Evolutionary conservation across 2,888 invertebrate genomes (phyloP).

Genomic region (Melikaiella ostensackeni): DNA sequence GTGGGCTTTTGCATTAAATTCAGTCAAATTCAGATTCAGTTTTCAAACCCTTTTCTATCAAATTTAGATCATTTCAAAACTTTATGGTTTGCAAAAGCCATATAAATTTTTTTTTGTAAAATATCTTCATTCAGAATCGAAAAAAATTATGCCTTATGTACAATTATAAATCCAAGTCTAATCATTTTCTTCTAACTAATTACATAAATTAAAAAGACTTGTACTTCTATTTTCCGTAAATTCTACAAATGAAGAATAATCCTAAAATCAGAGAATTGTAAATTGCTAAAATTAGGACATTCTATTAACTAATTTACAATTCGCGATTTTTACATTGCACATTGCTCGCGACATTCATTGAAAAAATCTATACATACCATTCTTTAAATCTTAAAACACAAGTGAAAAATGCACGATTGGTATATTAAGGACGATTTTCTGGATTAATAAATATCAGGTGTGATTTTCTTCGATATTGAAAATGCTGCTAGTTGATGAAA

Average conservation of each 20-base stretch:
- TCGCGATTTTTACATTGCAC: slow-evolving; percentile 33
- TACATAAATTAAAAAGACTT: background rate
- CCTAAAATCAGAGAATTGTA: background rate
- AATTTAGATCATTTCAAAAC: background rate
- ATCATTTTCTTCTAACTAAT: background rate
- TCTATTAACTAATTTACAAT: background rate
- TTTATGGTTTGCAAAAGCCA: slow-evolving; percentile 32
- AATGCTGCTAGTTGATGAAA: background rate
- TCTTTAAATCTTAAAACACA: background rate
- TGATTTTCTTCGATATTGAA: background rate
- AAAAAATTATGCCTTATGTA: slow-evolving; percentile 52
- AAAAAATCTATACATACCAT: slow-evolving; percentile 33
- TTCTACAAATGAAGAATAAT: background rate
- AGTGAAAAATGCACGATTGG: slow-evolving; percentile 15
- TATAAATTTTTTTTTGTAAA: no score
- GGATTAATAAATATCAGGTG: background rate
- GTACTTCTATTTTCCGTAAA: background rate
- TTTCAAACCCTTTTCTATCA: background rate
- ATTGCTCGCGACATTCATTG: slow-evolving; percentile 8
- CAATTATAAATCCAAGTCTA: slow-evolving; percentile 43
- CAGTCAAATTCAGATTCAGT: background rate
- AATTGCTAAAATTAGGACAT: background rate
- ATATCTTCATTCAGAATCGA: slow-evolving; percentile 40
- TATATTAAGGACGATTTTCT: slow-evolving; percentile 15
- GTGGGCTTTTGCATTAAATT: background rate